phyloP scores from a whole-genome alignment of 2,888 invertebrate species.

The Leptinotarsa tumamoca region DNA sequence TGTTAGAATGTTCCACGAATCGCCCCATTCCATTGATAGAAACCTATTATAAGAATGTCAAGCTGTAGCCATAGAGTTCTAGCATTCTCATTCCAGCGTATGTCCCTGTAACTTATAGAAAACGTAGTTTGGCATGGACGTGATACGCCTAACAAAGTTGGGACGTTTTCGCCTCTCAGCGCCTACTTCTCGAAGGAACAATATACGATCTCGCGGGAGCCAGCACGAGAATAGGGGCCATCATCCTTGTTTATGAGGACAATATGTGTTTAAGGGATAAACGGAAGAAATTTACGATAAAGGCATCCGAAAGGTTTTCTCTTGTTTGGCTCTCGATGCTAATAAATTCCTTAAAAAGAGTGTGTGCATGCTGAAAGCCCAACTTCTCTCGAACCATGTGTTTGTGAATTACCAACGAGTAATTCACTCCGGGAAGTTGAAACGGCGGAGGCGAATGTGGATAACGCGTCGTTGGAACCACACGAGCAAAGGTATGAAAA shows the following conservation, averaged over 20 bases:
- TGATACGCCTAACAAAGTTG: constrained; percentile 37
- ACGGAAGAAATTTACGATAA: constrained; percentile 44
- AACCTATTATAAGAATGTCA: not conserved
- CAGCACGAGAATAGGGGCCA: constrained; percentile 43
- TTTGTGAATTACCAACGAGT: constrained; percentile 12
- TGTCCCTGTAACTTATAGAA: constrained; percentile 30
- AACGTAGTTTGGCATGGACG: constrained; percentile 69
- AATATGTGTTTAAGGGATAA: constrained; percentile 47
- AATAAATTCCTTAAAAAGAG: constrained; percentile 36
- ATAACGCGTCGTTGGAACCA: not conserved
- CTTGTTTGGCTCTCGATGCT: constrained; percentile 40
- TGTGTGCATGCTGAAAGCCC: constrained; percentile 9
- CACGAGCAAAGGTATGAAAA: not conserved
- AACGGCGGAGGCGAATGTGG: not conserved
- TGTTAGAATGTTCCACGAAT: too few relatives aligned
- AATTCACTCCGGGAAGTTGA: constrained; percentile 5
- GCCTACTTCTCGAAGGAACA: constrained; percentile 47
- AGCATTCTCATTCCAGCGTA: constrained; percentile 4
- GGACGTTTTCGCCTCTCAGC: constrained; percentile 37
- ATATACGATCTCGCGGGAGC: constrained; percentile 47
- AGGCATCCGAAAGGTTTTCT: constrained; percentile 37
- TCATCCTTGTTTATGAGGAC: constrained; percentile 49
- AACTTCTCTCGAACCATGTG: constrained; percentile 1
- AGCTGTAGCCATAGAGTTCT: not conserved
- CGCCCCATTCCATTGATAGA: not conserved